phyloP scores from a whole-genome alignment of 2,797 vertebrate species.

The Phalanger gymnotis region DNA sequence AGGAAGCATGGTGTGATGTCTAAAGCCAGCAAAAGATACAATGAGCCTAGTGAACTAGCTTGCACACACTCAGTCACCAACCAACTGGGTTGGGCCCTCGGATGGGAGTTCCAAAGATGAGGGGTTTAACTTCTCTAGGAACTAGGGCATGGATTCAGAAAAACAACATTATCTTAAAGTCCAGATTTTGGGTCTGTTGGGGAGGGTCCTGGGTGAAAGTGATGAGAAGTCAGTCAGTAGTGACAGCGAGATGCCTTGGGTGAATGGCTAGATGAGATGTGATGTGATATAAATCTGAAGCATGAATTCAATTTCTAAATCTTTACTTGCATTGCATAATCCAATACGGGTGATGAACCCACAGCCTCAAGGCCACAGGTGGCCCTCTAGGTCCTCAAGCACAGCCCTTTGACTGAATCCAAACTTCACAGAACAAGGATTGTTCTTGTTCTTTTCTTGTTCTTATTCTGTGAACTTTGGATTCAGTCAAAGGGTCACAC shows the following conservation, averaged over 20 bases:
- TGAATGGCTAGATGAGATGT: background rate
- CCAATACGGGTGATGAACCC: too few relatives aligned
- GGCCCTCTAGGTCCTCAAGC: too few relatives aligned
- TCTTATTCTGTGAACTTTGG: too few relatives aligned
- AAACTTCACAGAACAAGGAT: too few relatives aligned
- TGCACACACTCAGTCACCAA: background rate
- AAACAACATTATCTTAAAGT: background rate
- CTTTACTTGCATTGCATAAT: background rate
- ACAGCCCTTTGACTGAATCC: too few relatives aligned
- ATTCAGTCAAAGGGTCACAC: too few relatives aligned
- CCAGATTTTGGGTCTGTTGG: background rate
- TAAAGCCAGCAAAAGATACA: background rate
- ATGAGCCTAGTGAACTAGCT: background rate
- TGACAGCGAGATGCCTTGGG: background rate
- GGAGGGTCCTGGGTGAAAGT: background rate
- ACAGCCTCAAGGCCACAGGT: too few relatives aligned
- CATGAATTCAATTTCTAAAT: background rate
- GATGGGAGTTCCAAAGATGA: background rate
- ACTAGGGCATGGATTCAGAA: background rate
- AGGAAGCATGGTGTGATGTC: background rate
- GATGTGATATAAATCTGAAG: background rate
- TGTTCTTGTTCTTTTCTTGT: too few relatives aligned
- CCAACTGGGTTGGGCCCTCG: background rate
- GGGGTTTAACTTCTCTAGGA: background rate
- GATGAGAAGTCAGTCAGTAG: background rate